Conservation (phyloP, 2,113 vertebrate species). For the Seriola dumerili region DNA sequence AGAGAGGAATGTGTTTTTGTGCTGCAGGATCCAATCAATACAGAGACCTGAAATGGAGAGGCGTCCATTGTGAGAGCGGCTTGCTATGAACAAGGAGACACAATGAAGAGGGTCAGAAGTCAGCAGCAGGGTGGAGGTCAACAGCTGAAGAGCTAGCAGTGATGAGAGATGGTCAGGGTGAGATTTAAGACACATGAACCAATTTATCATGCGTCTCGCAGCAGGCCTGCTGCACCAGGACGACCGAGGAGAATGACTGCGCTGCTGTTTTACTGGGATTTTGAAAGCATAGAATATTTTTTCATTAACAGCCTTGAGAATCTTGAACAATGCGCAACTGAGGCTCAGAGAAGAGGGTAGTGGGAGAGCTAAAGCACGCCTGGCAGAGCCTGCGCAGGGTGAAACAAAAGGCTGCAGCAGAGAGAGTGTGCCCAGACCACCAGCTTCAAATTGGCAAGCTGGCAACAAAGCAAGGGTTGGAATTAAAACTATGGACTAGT, state of each 20-base stretch:
- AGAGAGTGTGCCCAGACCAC: slow-evolving; percentile 57
- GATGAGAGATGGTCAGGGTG: slow-evolving; percentile 29
- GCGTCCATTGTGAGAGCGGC: slow-evolving; percentile 65
- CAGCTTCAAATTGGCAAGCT: slow-evolving; percentile 60
- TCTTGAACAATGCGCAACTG: slow-evolving; percentile 13
- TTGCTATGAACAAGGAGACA: slow-evolving; percentile 47
- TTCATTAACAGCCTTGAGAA: slow-evolving; percentile 42
- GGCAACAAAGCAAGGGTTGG: slow-evolving; percentile 54
- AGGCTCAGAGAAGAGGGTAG: neutral
- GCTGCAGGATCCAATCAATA: slow-evolving; percentile 59
- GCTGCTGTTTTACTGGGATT: slow-evolving; percentile 11
- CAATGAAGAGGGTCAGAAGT: slow-evolving; percentile 80
- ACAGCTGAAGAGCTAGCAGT: slow-evolving; percentile 76
- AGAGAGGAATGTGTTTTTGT: slow-evolving; percentile 50
- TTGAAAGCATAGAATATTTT: slow-evolving; percentile 34
- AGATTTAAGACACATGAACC: slow-evolving; percentile 55
- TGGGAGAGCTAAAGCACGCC: slow-evolving; percentile 38
- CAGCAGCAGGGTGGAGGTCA: slow-evolving; percentile 70
- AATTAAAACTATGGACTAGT: slow-evolving; percentile 40
- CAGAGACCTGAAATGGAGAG: slow-evolving; percentile 59
- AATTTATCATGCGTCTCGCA: slow-evolving; percentile 66
- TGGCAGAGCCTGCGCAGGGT: slow-evolving; percentile 44
- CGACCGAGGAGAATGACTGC: slow-evolving; percentile 25
- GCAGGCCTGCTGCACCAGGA: slow-evolving; percentile 16
- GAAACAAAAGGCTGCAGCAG: slow-evolving; percentile 55